Evolutionary conservation across 2,113 vertebrate species (phyloP), one percentile per base, ranked within the genome.

Genomic region (Monopterus albus): DNA sequence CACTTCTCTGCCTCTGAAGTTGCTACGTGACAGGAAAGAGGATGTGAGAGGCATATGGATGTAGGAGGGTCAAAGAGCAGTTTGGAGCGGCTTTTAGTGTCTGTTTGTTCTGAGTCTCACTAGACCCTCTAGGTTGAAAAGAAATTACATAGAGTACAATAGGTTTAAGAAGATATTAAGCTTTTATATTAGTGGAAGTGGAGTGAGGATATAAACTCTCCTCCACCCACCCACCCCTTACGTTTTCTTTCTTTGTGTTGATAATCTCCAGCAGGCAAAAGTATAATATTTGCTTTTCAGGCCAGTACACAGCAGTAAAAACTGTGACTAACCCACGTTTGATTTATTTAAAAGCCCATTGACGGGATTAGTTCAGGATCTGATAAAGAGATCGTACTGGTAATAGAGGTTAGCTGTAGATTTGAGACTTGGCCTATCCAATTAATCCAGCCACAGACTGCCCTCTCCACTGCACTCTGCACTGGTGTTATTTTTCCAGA

Each of bases 401-500:
- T 65, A 31, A 14, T 72, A 18, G 42, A 57, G 57, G 66, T 82
- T 58, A 38, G 57, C 74, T 38, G 29, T 39, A 31, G 52, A 43
- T 60, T 45, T 60, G 57, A 45, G 23, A 70, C 55, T 10, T 59
- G 60, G 51, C 45, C 35, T n/a, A 28, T 53, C 38, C 20, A 15
- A 71, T 51, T 28, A 67, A 38, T 70, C 58, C 68, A 68, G 75
- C 52, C 60, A 31, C 56, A 31, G 51, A 26, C 52, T 55, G 18
- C 60, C 53, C 21, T 28, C 52, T 64, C 1, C 28, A 2, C 65
- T 28, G 33, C 64, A 45, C 25, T 35, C 50, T 35, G 3, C 62
- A 17, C 60, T 47, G 76, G 58, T 72, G 31, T 72, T 56, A 12
- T 53, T 66, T 85, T 73, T 67, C 65, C 67, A 72, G 78, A 69